Base-by-base conservation (phyloP, 2,797 vertebrate species). In the Malurus leucopterus region DNA sequence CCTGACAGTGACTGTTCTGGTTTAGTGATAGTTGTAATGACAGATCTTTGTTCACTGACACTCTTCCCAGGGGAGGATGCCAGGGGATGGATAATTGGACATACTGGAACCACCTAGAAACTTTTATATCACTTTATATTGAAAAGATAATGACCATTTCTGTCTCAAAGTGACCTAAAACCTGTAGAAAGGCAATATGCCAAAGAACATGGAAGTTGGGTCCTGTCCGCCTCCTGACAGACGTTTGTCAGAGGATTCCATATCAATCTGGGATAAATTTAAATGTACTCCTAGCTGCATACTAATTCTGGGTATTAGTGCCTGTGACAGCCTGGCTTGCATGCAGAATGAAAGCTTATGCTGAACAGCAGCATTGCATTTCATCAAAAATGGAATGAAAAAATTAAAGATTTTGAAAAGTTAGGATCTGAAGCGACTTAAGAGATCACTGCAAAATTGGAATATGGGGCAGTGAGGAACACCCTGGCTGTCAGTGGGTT, bases 171-270 rank as follows among this genome's bases (percentile, higher is more conserved):
- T 54, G 73, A 46, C 57, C 63, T 79, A 24, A 57, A 70, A 72
- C 21, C 54, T 22, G n/a, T 30, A 26, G 71, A 36, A 70, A 68
- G n/a, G 43, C 34, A n/a, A 8, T 19, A 2, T 43, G 34, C 43
- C 36, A 38, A 62, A 50, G 69, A 15, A n/a, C 16, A 0, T 38
- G 38, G 19, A 64, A 30, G 40, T 6, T n/a, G 76, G 30, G 61
- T 54, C 51, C 61, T 79, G 64, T 62, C 63, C 3, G 3, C 71
- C 72, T 90, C 68, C 84, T 84, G 88, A 68, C n/a, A 84, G 73
- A 44, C 5, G 0, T 53, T 88, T 86, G 74, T 76, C 78, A 76
- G 69, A 73, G 73, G 34, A 32, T 84, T 72, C 57, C 24, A 2
- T 12, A 13, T 65, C 80, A 57, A 13, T 61, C 36, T 64, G 65